These are phyloP conservation scores for Moxostoma hubbsi DNA, from an alignment of 2,797 vertebrate genomes.

Conservation along the genomic window DNA sequence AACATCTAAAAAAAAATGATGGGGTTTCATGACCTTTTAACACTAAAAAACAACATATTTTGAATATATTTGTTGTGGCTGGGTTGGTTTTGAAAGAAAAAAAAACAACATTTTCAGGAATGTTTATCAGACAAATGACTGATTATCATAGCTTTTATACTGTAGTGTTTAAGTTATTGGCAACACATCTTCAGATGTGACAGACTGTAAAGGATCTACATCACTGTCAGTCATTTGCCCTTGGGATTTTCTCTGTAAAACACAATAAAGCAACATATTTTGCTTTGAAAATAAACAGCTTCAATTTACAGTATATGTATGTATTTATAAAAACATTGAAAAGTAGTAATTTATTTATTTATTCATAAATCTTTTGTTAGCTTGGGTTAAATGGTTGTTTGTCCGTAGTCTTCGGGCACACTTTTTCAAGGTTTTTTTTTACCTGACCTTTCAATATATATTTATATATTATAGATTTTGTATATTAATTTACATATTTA, in stretches of 20 bases:
- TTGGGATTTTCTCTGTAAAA: conserved; percentile 2
- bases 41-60: too few species aligned
- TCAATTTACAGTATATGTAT: neutral
- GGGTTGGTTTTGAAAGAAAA: neutral
- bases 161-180: neutral
- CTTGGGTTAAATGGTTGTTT: too few species aligned
- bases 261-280: neutral
- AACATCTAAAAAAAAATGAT: too few species aligned
- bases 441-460: too few species aligned
- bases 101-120: neutral
- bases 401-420: too few species aligned
- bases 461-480: too few species aligned
- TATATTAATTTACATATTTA: too few species aligned
- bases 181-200: neutral
- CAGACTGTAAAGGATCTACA: neutral
- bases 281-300: neutral
- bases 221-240: neutral
- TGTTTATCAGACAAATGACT: neutral
- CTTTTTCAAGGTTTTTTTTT: too few species aligned
- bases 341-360: too few species aligned
- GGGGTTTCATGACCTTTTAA: too few species aligned
- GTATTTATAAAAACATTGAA: too few species aligned
- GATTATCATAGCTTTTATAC: neutral
- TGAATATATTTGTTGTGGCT: neutral
- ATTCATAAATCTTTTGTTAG: neutral